Base-by-base conservation (phyloP, 2,888 invertebrate genomes). In the Drosophila longiperda region DNA sequence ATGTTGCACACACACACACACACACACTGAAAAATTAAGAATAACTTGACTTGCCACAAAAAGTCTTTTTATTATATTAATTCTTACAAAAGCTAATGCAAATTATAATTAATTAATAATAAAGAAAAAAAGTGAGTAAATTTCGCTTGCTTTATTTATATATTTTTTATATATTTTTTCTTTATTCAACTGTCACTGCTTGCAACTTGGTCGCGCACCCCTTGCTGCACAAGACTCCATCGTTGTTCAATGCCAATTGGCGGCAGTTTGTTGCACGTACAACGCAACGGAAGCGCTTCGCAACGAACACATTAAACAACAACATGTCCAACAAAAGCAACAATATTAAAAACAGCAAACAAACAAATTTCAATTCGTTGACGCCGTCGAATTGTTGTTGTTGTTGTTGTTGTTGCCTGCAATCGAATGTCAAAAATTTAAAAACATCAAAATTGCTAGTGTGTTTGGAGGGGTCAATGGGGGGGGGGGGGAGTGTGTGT, bases 361-460 rank as follows among this genome's bases (percentile, higher is more conserved):
- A 90, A 91, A 87, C 90, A 83, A 87, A 85, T 89, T 91, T 86
- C 89, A 92, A 92, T 91, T 91, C 84, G 81, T 83, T 85, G 57
- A 79, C 81, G 75, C 73, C 71, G 66, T 67, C 48, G 49, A 59
- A 69, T 54, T 67, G 38, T 66, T 70, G 59, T 50, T 53, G 42
- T 32, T 68, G 54, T 48, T 62, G 57, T 42, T 50, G 23, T 17
- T 48, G 48, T 29, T 29, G 45, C 55, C 45, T 33, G 23, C 53
- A 54, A 62, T 65, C 64, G 60, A 63, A 79, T 70, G 50, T 45
- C 50, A 66, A 75, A 82, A 72, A 73, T 69, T 69, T 63, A 58
- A 9, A 78, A 66, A 67, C 49, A 80, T 74, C 61, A 75, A 72
- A 73, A 75, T 66, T 71, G 60, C 15, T 45, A 23, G 54, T 54